Evolutionary conservation across 1,140 invertebrate species (phyloP).

Genomic region (Eupristina koningsbergeri): DNA sequence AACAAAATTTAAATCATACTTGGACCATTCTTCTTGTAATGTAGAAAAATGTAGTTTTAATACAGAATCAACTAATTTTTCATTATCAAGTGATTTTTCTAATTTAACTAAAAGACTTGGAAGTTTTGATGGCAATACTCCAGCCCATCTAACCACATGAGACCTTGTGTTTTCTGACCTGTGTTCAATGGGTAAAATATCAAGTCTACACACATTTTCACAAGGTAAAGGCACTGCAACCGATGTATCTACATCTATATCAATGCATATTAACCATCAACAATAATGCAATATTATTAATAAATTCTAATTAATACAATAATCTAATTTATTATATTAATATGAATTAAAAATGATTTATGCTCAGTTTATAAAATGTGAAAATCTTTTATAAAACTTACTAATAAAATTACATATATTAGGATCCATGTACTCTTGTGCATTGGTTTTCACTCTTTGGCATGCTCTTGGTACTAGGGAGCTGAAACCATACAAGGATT

Average conservation of each 20-base stretch:
- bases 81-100: constrained; percentile 71
- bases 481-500: constrained; percentile 67
- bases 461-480: constrained; percentile 69
- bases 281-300: background rate
- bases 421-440: constrained; percentile 66
- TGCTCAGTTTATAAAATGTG: background rate
- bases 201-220: constrained; percentile 67
- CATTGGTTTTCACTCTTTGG: constrained; percentile 63
- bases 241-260: constrained; percentile 66
- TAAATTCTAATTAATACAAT: too few species aligned
- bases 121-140: constrained; percentile 67
- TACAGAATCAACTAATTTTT: constrained; percentile 66
- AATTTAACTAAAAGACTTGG: constrained; percentile 70
- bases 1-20: constrained; percentile 59
- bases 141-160: constrained; percentile 67
- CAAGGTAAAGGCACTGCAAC: constrained; percentile 70
- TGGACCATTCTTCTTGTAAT: constrained; percentile 72
- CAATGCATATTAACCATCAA: background rate
- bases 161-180: constrained; percentile 59
- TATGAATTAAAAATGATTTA: background rate
- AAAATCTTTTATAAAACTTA: constrained; percentile 51
- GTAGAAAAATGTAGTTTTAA: constrained; percentile 68
- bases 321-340: too few species aligned
- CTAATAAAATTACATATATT: constrained; percentile 70
- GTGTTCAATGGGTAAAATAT: constrained; percentile 67